A percentile compares a stretch with the other conserved stretches of the same genome.
These are phyloP conservation scores for Ptilodon capucinus DNA, from an alignment of 2,888 invertebrate genomes.

Conservation along the genomic window DNA sequence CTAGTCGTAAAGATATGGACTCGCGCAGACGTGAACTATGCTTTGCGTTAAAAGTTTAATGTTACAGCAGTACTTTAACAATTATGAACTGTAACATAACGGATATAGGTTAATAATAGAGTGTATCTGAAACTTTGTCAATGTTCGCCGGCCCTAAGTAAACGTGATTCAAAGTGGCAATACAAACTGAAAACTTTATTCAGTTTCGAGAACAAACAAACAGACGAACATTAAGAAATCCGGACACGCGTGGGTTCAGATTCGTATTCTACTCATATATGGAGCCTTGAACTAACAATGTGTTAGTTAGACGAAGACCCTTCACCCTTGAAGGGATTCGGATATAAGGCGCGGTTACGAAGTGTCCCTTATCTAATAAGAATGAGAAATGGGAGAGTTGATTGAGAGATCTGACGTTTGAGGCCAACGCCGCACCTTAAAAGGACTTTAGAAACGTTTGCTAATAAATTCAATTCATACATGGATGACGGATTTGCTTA, in stretches of 20 bases:
- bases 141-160: too few species aligned
- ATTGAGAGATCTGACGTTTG: conserved; percentile 13
- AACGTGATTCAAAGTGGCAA: not conserved
- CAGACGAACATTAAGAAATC: conserved; percentile 35
- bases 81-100: too few species aligned
- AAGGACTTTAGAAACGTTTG: too few species aligned
- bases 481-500: too few species aligned
- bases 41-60: too few species aligned
- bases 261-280: conserved; percentile 45
- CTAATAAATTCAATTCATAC: too few species aligned
- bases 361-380: conserved; percentile 22
- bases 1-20: too few species aligned
- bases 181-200: conserved; percentile 23
- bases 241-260: conserved; percentile 30
- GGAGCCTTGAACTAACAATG: conserved; percentile 38
- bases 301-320: conserved; percentile 50
- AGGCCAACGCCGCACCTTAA: not conserved
- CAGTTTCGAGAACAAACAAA: conserved; percentile 23
- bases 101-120: too few species aligned
- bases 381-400: conserved; percentile 28
- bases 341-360: conserved; percentile 16
- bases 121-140: too few species aligned
- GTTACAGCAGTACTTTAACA: too few species aligned
- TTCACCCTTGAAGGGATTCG: conserved; percentile 35
- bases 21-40: too few species aligned